Evolutionary conservation across 2,113 vertebrate species (phyloP).

Genomic region (Polyodon spathula): DNA sequence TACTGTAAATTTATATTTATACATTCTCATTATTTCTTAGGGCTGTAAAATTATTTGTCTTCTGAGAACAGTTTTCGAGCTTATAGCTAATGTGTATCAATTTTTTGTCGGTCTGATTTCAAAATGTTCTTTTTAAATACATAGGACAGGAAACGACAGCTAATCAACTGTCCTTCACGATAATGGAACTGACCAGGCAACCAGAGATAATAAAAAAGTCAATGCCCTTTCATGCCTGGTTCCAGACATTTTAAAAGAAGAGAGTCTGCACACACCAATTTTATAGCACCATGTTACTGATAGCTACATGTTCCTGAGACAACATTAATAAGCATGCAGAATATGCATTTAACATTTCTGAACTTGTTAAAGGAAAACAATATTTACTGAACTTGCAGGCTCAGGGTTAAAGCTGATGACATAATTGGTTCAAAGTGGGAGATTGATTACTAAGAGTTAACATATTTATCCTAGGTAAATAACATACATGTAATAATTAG

Average conservation of each 20-base stretch:
- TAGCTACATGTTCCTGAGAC: too few relatives aligned
- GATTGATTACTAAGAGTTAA: slow-evolving; percentile 68
- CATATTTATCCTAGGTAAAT: slow-evolving; percentile 76
- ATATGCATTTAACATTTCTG: not conserved
- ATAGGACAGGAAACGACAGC: slow-evolving; percentile 90
- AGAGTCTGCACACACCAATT: too few relatives aligned
- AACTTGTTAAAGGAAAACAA: not conserved
- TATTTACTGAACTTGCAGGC: slow-evolving; percentile 38
- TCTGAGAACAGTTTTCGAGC: too few relatives aligned
- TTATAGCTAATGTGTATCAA: too few relatives aligned
- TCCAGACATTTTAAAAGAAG: not conserved
- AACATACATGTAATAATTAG: not conserved
- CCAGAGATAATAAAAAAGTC: slow-evolving; percentile 77
- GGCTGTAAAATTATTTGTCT: too few relatives aligned
- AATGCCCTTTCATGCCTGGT: not conserved
- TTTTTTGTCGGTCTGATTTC: too few relatives aligned
- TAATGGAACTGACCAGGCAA: slow-evolving; percentile 73
- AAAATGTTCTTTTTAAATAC: slow-evolving; percentile 13
- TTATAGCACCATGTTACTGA: too few relatives aligned
- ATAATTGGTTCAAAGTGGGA: slow-evolving; percentile 75
- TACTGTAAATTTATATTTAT: too few relatives aligned
- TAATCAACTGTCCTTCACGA: slow-evolving; percentile 72
- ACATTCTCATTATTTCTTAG: too few relatives aligned
- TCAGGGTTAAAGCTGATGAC: slow-evolving; percentile 71
- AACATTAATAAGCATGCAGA: too few relatives aligned